These are phyloP conservation scores for Epinotia nisella DNA, from an alignment of 2,888 invertebrate genomes.

Conservation along the genomic window DNA sequence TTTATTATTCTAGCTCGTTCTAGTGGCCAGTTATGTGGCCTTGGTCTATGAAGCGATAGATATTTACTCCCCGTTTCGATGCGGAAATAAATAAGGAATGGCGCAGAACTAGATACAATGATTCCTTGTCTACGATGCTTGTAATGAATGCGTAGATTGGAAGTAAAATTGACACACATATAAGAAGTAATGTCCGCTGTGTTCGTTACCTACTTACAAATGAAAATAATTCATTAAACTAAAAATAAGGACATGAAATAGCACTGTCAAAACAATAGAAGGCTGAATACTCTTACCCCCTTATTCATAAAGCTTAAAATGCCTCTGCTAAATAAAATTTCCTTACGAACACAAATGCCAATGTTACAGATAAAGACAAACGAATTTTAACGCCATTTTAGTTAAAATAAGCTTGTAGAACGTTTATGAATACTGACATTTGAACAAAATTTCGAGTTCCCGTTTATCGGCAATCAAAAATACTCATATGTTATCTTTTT, in stretches of 20 bases:
- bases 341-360: too few relatives aligned
- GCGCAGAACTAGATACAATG: background rate
- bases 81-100: background rate
- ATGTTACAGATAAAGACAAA: too few relatives aligned
- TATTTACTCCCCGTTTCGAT: conserved; percentile 16
- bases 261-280: too few relatives aligned
- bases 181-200: background rate
- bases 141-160: background rate
- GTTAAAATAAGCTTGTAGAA: too few relatives aligned
- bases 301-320: too few relatives aligned
- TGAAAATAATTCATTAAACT: too few relatives aligned
- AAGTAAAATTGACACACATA: background rate
- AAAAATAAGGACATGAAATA: too few relatives aligned
- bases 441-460: background rate
- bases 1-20: conserved; percentile 2
- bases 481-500: background rate
- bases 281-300: background rate
- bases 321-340: too few relatives aligned
- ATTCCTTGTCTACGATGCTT: background rate
- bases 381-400: too few relatives aligned
- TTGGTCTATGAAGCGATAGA: conserved; percentile 18
- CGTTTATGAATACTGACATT: background rate
- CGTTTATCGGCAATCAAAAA: background rate
- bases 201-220: background rate
- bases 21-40: conserved; percentile 13